Evolutionary conservation across 2,113 vertebrate genomes (phyloP).

Genomic region (Montifringilla adamsi): DNA sequence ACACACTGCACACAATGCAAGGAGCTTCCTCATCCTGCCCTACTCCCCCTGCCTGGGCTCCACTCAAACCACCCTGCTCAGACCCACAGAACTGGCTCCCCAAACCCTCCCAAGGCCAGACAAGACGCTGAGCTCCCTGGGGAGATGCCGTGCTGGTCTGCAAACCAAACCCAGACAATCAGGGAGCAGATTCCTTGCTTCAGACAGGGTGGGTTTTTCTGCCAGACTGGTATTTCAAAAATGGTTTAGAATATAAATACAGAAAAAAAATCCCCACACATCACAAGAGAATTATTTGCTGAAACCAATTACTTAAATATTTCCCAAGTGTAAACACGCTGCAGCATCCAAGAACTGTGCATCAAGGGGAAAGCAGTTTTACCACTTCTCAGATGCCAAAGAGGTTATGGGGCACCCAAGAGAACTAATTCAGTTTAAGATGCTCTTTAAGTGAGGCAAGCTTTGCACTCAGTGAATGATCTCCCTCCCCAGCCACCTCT

Average conservation of each 20-base stretch:
- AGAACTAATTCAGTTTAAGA: background rate
- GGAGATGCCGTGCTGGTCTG: background rate
- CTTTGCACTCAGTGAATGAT: background rate
- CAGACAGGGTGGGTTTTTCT: background rate
- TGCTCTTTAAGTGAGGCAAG: background rate
- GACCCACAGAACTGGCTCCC: background rate
- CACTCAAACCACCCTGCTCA: background rate
- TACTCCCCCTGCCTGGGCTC: background rate
- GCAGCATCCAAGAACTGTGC: background rate
- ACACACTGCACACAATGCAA: background rate
- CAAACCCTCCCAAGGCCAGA: background rate
- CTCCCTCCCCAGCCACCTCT: background rate
- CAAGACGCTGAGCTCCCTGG: accelerated
- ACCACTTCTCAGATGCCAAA: background rate
- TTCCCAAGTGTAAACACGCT: background rate
- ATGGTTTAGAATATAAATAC: background rate
- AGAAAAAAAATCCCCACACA: background rate
- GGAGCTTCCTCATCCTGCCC: background rate
- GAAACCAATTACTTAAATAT: constrained; percentile 8
- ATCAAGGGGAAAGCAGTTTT: background rate
- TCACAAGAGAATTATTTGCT: background rate
- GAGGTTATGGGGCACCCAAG: background rate
- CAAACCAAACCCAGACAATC: background rate
- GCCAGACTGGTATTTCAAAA: background rate
- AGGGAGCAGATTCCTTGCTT: background rate